Conservation (phyloP, 2,797 vertebrate species). For the Brotula barbata region DNA sequence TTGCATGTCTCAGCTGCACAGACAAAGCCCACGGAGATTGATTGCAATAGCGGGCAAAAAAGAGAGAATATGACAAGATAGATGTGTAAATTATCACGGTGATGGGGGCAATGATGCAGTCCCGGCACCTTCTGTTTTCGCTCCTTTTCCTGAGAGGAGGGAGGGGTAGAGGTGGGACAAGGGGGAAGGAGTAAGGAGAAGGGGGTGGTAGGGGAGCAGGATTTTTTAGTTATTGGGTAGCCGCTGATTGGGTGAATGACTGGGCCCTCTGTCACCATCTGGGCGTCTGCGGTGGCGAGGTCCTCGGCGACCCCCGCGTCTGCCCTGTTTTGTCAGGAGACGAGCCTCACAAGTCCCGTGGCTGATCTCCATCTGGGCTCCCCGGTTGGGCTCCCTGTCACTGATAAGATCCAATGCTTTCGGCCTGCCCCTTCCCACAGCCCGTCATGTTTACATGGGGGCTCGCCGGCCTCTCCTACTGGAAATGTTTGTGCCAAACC, state of each 20-base stretch:
- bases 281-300: slow-evolving; percentile 74
- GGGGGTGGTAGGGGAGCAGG: slow-evolving; percentile 64
- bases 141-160: slow-evolving; percentile 71
- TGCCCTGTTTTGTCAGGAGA: slow-evolving; percentile 86
- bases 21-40: slow-evolving; percentile 92
- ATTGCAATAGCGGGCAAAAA: slow-evolving; percentile 91
- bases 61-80: slow-evolving; percentile 99
- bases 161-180: slow-evolving; percentile 64
- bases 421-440: slow-evolving; percentile 35
- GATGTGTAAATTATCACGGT: slow-evolving; percentile 99
- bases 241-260: slow-evolving; percentile 85
- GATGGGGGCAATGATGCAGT: slow-evolving; percentile 99
- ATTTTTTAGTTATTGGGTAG: slow-evolving; percentile 85
- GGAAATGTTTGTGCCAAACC: slow-evolving; percentile 10
- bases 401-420: slow-evolving; percentile 50
- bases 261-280: slow-evolving; percentile 85
- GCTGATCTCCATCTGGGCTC: slow-evolving; percentile 73
- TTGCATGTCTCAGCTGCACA: slow-evolving; percentile 79
- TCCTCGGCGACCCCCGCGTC: slow-evolving; percentile 85
- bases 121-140: slow-evolving; percentile 98
- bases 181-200: slow-evolving; percentile 46
- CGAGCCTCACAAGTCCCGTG: slow-evolving; percentile 70
- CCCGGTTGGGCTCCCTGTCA: slow-evolving; percentile 46
- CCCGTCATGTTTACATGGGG: slow-evolving; percentile 43
- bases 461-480: slow-evolving; percentile 17